Base-by-base conservation (phyloP, 2,888 invertebrate genomes). In the Ypsolopha scabrella region DNA sequence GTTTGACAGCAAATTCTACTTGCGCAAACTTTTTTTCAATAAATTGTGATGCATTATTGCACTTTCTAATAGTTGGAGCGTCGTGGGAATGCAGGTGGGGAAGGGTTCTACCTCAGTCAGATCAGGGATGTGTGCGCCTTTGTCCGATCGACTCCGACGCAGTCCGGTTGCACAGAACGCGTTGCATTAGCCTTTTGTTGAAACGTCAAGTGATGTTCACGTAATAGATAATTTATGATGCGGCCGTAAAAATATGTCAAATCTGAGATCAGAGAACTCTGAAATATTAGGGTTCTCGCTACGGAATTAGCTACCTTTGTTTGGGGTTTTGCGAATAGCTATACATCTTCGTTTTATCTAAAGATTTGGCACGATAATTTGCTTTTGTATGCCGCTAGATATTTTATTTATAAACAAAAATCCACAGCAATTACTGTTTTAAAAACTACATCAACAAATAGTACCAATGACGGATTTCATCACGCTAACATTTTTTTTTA, bases 11-110 rank as follows among this genome's bases (percentile, higher is more conserved):
- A 72, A 75, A 72, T 72, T 72, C 70, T 75, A 70, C 80, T 86
- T 85, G 82, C 82, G 79, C 83, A 83, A 54, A 67, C 51, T 75
- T 53, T 80, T 82, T 78, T 76, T 75, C 60, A 55, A 56, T 57
- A 52, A 44, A 50, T 55, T 55, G 58, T 9, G 51, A 66, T 68
- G 61, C 66, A 65, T 67, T 62, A 68, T 64, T 69, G 67, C 67
- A 82, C 86, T 85, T 85, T 85, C 85, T 82, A 79, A 48, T 24
- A 36, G 13, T 37, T 46, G 43, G 58, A 53, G 57, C 60, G 74
- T 71, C 85, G 86, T 85, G 85, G 85, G 86, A 83, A 85, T 74
- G 85, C 85, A 86, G 81, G 85, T 85, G 85, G 66, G 75, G 80
- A 83, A 82, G 83, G 83, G 85, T 81, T 82, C 68, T 14, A 13